These are phyloP conservation scores for Mimumesa dahlbomi DNA, from an alignment of 2,888 invertebrate species.

Conservation along the genomic window DNA sequence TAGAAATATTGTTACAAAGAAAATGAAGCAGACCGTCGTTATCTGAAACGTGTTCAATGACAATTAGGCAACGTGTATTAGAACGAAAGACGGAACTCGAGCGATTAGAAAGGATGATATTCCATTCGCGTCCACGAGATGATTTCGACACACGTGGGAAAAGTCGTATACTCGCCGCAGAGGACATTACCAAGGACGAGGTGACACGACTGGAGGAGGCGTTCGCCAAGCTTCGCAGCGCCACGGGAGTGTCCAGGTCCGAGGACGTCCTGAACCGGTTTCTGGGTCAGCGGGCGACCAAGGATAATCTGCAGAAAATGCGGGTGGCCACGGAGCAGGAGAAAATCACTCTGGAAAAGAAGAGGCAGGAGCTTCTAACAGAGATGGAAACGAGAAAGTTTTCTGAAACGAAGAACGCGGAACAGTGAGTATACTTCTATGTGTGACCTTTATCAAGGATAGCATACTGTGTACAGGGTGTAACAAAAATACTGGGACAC, in stretches of 20 bases:
- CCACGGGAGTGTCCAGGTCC: slow-evolving; percentile 88
- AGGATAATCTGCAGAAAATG: slow-evolving; percentile 86
- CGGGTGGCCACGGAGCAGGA: slow-evolving; percentile 88
- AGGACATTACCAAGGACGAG: slow-evolving; percentile 79
- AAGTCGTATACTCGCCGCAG: slow-evolving; percentile 67
- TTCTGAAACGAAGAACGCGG: slow-evolving; percentile 89
- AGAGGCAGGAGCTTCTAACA: slow-evolving; percentile 84
- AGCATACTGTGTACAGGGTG: no score
- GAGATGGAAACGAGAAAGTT: slow-evolving; percentile 90
- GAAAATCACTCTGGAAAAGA: slow-evolving; percentile 86
- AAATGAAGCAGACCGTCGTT: no score
- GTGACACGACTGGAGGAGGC: slow-evolving; percentile 82
- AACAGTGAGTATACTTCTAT: slow-evolving; percentile 87
- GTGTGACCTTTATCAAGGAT: no score
- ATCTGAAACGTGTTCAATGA: neutral
- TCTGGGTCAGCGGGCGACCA: slow-evolving; percentile 87
- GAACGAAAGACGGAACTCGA: slow-evolving; percentile 88
- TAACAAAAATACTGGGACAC: no score
- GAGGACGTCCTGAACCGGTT: slow-evolving; percentile 89
- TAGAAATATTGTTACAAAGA: neutral
- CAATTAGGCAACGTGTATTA: slow-evolving; percentile 84
- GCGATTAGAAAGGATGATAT: slow-evolving; percentile 88
- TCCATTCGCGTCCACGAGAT: slow-evolving; percentile 82
- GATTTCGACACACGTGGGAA: slow-evolving; percentile 73
- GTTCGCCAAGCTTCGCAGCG: slow-evolving; percentile 88